Evolutionary conservation across 2,888 invertebrate species (phyloP).

Genomic region (Melinaea menophilus): DNA sequence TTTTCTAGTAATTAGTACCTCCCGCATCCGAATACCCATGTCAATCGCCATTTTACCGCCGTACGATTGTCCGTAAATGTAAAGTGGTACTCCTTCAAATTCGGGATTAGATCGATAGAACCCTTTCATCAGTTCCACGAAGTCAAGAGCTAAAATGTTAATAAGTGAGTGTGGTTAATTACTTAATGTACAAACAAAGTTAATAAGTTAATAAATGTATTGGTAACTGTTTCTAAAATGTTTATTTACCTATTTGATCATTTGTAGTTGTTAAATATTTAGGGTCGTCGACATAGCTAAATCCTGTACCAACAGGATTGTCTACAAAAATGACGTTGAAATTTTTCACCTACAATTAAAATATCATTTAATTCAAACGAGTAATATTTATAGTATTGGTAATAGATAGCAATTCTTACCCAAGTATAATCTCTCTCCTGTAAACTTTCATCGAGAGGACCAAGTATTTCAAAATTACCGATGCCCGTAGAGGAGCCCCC

Average conservation of each 20-base stretch:
- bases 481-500: slow-evolving; percentile 87
- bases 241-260: slow-evolving; percentile 58
- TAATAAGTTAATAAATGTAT: neutral
- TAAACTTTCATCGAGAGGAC: slow-evolving; percentile 81
- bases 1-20: slow-evolving; percentile 52
- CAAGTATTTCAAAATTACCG: slow-evolving; percentile 92
- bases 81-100: slow-evolving; percentile 85
- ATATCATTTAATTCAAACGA: neutral
- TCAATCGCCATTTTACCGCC: slow-evolving; percentile 96
- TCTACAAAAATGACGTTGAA: slow-evolving; percentile 93
- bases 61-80: slow-evolving; percentile 93
- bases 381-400: neutral
- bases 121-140: slow-evolving; percentile 83
- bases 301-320: slow-evolving; percentile 94
- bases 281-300: slow-evolving; percentile 83
- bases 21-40: slow-evolving; percentile 81
- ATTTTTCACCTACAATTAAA: slow-evolving; percentile 78
- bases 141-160: slow-evolving; percentile 79
- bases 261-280: slow-evolving; percentile 57
- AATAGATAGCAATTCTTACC: slow-evolving; percentile 68
- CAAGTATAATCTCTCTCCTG: slow-evolving; percentile 85
- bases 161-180: slow-evolving; percentile 5
- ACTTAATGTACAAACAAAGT: neutral
- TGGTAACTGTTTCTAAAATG: neutral
- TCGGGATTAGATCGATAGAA: slow-evolving; percentile 83